These are phyloP conservation scores for Campoletis raptor DNA, from an alignment of 2,888 invertebrate genomes.

Conservation along the genomic window DNA sequence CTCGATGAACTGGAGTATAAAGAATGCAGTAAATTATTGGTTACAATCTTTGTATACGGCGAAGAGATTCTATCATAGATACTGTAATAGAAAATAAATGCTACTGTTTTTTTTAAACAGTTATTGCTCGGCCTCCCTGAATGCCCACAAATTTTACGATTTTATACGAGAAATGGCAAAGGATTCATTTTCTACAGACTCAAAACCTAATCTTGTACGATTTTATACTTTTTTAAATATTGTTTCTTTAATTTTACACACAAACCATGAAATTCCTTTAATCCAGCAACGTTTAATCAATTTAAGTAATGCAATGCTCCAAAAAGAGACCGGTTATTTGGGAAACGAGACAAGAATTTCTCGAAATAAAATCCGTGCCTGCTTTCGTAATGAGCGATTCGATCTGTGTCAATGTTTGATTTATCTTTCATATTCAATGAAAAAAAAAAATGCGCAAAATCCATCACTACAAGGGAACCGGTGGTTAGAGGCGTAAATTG, in stretches of 20 bases:
- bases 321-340: conserved; percentile 1
- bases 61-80: conserved; percentile 38
- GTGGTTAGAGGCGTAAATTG: conserved; percentile 61
- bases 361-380: neutral
- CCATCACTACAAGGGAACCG: conserved; percentile 15
- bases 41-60: conserved; percentile 30
- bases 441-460: conserved; percentile 20
- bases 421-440: conserved; percentile 5
- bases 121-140: conserved; percentile 27
- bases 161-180: conserved; percentile 31
- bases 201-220: neutral
- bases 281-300: neutral
- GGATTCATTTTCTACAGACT: conserved; percentile 16
- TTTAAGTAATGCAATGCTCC: neutral
- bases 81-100: conserved; percentile 26
- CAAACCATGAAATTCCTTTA: neutral
- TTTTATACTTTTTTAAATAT: neutral
- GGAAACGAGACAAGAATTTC: conserved; percentile 1
- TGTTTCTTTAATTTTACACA: neutral
- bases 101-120: conserved; percentile 30
- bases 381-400: conserved; percentile 46
- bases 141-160: conserved; percentile 18
- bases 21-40: conserved; percentile 55
- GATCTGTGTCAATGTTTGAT: conserved; percentile 31
- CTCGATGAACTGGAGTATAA: conserved; percentile 35